Percentiles rank a stretch among this genome's conserved stretches.
These are phyloP conservation scores for Odontocolon sp. DNA, from an alignment of 2,888 invertebrate genomes.

Conservation along the genomic window DNA sequence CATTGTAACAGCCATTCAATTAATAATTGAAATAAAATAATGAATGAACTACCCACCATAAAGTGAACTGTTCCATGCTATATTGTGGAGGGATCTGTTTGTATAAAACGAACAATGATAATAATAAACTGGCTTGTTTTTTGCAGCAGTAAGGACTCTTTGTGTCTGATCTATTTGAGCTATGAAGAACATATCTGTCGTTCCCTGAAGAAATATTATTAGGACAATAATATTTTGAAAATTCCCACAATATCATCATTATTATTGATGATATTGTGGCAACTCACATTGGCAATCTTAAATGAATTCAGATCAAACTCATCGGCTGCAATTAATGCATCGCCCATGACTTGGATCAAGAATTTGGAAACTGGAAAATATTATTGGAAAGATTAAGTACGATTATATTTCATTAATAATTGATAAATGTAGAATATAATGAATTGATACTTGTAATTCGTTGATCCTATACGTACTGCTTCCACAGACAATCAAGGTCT, in stretches of 20 bases:
- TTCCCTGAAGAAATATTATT: slow-evolving; percentile 43
- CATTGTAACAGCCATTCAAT: background rate
- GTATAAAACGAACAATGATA: slow-evolving; percentile 59
- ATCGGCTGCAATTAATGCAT: no score
- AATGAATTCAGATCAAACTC: background rate
- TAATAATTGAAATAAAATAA: background rate
- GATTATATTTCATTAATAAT: background rate
- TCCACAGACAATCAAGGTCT: slow-evolving; percentile 67
- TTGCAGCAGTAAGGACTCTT: slow-evolving; percentile 41
- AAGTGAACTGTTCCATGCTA: background rate
- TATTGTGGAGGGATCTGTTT: background rate
- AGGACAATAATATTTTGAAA: background rate
- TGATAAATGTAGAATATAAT: background rate
- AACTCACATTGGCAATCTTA: background rate
- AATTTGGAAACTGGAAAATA: no score
- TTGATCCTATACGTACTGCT: slow-evolving; percentile 29
- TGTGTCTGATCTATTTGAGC: slow-evolving; percentile 65
- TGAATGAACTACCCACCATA: background rate
- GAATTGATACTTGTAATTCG: background rate
- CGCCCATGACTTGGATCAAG: no score
- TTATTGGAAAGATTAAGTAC: no score
- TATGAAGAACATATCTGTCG: slow-evolving; percentile 52
- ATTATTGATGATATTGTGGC: background rate
- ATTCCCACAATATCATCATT: background rate
- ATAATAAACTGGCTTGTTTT: slow-evolving; percentile 61